phyloP scores from a whole-genome alignment of 2,113 vertebrate genomes.

The Phylloscopus whistleri region DNA sequence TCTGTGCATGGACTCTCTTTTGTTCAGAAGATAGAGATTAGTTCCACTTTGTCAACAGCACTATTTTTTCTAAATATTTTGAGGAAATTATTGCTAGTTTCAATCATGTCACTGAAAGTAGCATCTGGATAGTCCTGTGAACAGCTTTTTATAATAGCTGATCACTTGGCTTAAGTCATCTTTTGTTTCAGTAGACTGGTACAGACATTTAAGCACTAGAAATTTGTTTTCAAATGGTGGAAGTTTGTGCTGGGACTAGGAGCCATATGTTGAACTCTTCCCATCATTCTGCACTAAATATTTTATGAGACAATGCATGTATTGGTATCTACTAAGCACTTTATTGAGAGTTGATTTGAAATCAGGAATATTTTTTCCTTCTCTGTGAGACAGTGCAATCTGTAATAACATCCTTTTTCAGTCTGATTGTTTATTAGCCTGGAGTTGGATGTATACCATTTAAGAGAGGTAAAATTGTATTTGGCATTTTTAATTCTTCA shows the following conservation, averaged over 20 bases:
- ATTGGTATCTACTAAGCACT: background rate
- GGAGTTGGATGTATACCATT: background rate
- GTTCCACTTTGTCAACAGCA: background rate
- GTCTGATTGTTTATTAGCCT: background rate
- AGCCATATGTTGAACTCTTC: background rate
- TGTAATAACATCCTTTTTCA: background rate
- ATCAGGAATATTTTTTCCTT: background rate
- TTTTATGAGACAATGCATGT: background rate
- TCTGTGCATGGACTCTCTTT: background rate
- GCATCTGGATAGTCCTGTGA: background rate
- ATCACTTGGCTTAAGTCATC: background rate
- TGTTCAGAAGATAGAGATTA: background rate
- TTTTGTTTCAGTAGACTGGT: background rate
- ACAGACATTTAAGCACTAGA: background rate
- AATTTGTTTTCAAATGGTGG: background rate
- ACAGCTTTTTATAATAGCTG: background rate
- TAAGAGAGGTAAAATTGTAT: background rate
- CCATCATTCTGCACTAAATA: background rate
- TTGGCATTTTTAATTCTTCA: background rate
- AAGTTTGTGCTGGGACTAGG: background rate
- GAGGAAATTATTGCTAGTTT: background rate
- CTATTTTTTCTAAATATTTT: background rate
- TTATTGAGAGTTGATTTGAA: background rate
- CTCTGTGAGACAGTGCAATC: background rate
- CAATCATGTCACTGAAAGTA: background rate